These are phyloP conservation scores for Chelmon rostratus DNA, from an alignment of 2,797 vertebrate genomes.

Conservation along the genomic window DNA sequence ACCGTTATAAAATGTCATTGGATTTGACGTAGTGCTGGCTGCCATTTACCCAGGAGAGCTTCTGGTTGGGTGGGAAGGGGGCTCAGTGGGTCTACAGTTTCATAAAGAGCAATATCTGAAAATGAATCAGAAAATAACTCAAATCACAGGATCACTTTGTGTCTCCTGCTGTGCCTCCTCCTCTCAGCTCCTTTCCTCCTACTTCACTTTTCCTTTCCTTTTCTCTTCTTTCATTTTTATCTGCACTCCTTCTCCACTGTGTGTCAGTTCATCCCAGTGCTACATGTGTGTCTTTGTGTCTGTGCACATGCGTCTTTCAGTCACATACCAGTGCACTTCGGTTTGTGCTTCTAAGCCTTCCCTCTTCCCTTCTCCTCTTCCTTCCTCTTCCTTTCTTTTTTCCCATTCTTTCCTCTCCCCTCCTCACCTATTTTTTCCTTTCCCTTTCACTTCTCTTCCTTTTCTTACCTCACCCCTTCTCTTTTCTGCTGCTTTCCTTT, in stretches of 20 bases:
- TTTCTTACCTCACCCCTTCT: background rate
- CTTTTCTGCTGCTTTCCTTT: too few relatives aligned
- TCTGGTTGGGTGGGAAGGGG: conserved; percentile 31
- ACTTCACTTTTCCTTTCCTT: background rate
- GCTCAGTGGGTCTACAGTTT: conserved; percentile 31
- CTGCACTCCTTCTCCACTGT: too few relatives aligned
- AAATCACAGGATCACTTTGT: background rate
- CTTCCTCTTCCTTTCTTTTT: background rate
- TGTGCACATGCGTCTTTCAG: too few relatives aligned
- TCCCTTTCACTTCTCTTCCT: background rate
- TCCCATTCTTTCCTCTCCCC: background rate
- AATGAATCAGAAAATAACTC: conserved; percentile 17
- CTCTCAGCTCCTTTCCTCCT: background rate
- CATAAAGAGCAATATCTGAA: conserved; percentile 27
- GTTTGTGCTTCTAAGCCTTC: too few relatives aligned
- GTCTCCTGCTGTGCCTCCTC: conserved; percentile 3
- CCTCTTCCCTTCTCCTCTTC: background rate
- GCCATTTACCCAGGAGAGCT: conserved; percentile 24
- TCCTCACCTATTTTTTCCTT: background rate
- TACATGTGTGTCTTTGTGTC: too few relatives aligned
- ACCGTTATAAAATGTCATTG: conserved; percentile 50
- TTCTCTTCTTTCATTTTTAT: background rate
- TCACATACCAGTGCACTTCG: too few relatives aligned
- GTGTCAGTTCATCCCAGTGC: too few relatives aligned
- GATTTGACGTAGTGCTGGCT: conserved; percentile 35